Conservation (phyloP, 2,113 vertebrate genomes). For the Ibidorhyncha struthersii region DNA sequence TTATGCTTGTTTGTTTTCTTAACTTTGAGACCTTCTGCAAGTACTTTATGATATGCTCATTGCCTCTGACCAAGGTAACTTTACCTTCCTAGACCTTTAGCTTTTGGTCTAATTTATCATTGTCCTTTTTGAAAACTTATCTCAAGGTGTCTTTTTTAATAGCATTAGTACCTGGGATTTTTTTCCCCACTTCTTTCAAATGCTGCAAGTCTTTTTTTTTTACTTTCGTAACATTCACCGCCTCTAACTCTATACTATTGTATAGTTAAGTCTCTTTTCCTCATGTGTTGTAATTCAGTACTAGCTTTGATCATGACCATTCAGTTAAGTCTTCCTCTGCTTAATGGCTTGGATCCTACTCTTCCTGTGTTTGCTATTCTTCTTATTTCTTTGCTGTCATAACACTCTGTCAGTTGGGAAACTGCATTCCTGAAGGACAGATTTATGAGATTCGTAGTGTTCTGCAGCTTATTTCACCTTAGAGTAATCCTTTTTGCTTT, state of each 20-base stretch:
- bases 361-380: background rate
- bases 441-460: background rate
- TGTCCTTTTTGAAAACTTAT: background rate
- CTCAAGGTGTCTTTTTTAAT: background rate
- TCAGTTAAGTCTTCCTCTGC: background rate
- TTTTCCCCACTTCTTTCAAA: background rate
- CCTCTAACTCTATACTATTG: background rate
- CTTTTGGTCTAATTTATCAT: background rate
- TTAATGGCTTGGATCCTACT: background rate
- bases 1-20: background rate
- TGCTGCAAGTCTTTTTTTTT: background rate
- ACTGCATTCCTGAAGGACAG: background rate
- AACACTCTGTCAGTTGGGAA: background rate
- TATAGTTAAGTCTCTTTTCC: background rate
- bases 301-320: slow-evolving; percentile 15
- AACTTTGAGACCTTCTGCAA: background rate
- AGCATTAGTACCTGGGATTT: background rate
- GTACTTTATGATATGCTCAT: background rate
- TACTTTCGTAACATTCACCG: background rate
- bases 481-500: background rate
- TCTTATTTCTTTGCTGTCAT: background rate
- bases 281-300: background rate
- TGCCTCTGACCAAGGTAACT: background rate
- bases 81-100: background rate
- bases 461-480: background rate